Base-by-base conservation (phyloP, 2,113 vertebrate species). In the Thomomys bottae region DNA sequence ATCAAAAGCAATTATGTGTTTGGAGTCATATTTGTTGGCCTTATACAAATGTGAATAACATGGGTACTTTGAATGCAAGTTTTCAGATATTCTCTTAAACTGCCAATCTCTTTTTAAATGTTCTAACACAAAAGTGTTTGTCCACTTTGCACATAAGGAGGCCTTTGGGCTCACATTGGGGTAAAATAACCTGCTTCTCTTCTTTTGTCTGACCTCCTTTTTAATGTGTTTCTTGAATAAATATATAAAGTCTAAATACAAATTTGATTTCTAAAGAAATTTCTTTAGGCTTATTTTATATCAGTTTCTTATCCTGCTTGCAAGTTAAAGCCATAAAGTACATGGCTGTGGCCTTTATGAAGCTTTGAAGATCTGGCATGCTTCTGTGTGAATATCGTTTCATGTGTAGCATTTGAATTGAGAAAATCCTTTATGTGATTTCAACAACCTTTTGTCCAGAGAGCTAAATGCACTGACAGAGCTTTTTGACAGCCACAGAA, bases 391-490 rank as follows among this genome's bases (percentile, higher is more conserved):
- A 94, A 59, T 94, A 89, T 94, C 77, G 84, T 87, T 94, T 94
- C 68, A 95, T 95, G 84, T 78, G 79, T 8, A 88, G 93, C 89
- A 93, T 96, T 94, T 94, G 88, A 97, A 93, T 94, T 67, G 90
- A 71, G 54, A 78, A 94, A 94, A 67, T 82, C 92, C 81, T 96
- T 95, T 96, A 96, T 96, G 87, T 76, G 90, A 80, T 94, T 93
- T 96, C 90, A 96, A 88, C 92, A 96, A 93, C 88, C 92, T 95
- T 96, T 96, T 97, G 86, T 96, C 88, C 59, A 4, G 64, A 84
- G 38, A 93, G 83, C 75, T 95, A 92, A 96, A 96, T 89, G 84
- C 80, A 82, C 64, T 95, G 84, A 88, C 96, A 90, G 85, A 89
- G 92, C 64, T 93, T 96, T 95, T 86, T 87, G 96, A 96, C 76